These are phyloP conservation scores for Kradibia gibbosae DNA, from an alignment of 1,140 invertebrate species.

Conservation along the genomic window DNA sequence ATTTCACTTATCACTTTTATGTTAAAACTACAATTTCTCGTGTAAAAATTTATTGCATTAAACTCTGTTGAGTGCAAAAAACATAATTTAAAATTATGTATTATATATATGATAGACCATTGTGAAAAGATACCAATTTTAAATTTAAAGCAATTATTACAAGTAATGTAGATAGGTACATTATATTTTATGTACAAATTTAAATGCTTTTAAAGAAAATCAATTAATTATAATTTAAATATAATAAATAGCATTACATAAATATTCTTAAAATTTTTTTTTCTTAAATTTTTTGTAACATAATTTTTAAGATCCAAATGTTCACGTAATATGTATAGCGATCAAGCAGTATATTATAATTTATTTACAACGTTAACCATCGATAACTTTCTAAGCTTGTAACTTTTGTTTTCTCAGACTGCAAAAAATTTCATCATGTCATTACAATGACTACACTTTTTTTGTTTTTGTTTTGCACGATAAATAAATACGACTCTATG, in stretches of 20 bases:
- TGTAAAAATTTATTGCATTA: constrained; percentile 8
- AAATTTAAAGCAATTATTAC: too few relatives aligned
- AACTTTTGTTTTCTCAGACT: constrained; percentile 42
- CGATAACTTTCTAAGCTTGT: constrained; percentile 31
- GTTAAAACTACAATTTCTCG: not conserved
- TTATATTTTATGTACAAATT: not conserved
- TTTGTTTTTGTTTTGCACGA: not conserved
- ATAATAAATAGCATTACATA: not conserved
- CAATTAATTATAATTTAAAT: not conserved
- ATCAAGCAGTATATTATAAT: constrained; percentile 25
- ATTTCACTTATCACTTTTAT: constrained; percentile 34
- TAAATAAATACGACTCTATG: constrained; percentile 29
- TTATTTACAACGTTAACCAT: constrained; percentile 42
- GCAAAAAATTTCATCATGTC: not conserved
- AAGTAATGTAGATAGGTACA: too few relatives aligned
- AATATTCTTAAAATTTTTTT: not conserved
- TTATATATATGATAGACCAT: too few relatives aligned
- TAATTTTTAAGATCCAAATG: constrained; percentile 43
- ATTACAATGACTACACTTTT: not conserved
- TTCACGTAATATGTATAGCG: not conserved
- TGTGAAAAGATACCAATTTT: too few relatives aligned
- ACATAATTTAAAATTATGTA: too few relatives aligned
- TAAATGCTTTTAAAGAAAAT: not conserved
- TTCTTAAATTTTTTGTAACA: constrained; percentile 14
- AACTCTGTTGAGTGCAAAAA: too few relatives aligned